Evolutionary conservation across 1,140 invertebrate genomes (phyloP), one percentile per base, ranked within the genome.

Genomic region (Nixonia krombeini): DNA sequence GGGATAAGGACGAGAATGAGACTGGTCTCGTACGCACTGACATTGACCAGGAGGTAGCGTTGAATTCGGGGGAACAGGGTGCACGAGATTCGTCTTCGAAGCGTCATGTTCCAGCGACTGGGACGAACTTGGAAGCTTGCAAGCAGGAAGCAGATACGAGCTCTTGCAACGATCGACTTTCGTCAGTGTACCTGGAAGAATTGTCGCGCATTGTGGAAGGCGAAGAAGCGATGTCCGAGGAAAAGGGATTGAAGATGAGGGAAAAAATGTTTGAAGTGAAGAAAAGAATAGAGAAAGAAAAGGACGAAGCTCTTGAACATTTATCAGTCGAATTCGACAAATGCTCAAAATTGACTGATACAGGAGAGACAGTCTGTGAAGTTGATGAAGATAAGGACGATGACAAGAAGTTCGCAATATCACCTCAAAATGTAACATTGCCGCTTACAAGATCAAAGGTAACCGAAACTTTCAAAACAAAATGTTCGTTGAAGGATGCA

Each of bases 241-340:
- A 61, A 28, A 56, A 74, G 12, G 37, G 44, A 6, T 26, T n/a
- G 9, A 62, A 67, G 41, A 70, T 46, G 15, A 16, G 73, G 29
- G 16, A 61, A 5, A 64, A 67, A 15, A 80, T 81, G 49, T 49
- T 42, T 0, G 45, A 64, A 6, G 63, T 58, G 1, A 81, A 79
- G 12, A 64, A 44, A 15, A 70, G 53, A 26, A 79, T 81, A 25
- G 68, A 80, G 33, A 33, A 42, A 15, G 56, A 66, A 26, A 78
- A 72, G 40, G 70, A 64, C 17, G 57, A 73, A 5, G 73, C 75
- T 6, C 38, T 80, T 13, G 35, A 70, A 6, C 13, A 42, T 33
- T 38, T 80, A 2, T 44, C 65, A 6, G 23, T 53, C 7, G 49
- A 78, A 52, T 76, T 78, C n/a, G 44, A 66, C 4, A 23, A 70